These are phyloP conservation scores for Alces alces DNA, from an alignment of 2,113 vertebrate genomes.

Conservation along the genomic window DNA sequence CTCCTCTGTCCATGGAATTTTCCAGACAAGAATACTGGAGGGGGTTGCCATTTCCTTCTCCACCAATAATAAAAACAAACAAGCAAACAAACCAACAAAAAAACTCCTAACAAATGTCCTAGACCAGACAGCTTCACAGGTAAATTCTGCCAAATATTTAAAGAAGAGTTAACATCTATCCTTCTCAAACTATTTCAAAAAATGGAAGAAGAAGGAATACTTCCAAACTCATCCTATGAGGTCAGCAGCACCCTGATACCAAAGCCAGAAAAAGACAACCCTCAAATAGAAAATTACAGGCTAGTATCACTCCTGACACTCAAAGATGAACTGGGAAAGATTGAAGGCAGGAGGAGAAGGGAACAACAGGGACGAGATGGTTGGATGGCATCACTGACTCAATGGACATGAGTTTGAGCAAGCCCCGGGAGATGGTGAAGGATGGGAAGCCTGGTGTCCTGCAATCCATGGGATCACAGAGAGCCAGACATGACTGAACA, in stretches of 20 bases:
- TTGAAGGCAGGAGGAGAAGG: not conserved
- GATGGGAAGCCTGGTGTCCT: not conserved
- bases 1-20: not conserved
- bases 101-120: not conserved
- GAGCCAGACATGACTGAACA: not conserved
- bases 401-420: not conserved
- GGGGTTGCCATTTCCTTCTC: not conserved
- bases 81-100: not conserved
- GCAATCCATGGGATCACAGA: not conserved
- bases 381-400: not conserved
- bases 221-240: not conserved
- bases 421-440: not conserved
- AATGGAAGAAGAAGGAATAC: not conserved
- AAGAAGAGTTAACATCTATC: not conserved
- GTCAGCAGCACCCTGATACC: not conserved
- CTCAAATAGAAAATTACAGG: not conserved
- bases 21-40: not conserved
- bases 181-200: not conserved
- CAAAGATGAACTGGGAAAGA: not conserved
- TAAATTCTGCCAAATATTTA: not conserved
- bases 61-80: not conserved
- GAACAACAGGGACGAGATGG: fast-evolving
- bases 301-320: not conserved
- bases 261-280: not conserved
- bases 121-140: not conserved